These are phyloP conservation scores for Cephus nigrinus DNA, from an alignment of 2,888 invertebrate species.

Conservation along the genomic window DNA sequence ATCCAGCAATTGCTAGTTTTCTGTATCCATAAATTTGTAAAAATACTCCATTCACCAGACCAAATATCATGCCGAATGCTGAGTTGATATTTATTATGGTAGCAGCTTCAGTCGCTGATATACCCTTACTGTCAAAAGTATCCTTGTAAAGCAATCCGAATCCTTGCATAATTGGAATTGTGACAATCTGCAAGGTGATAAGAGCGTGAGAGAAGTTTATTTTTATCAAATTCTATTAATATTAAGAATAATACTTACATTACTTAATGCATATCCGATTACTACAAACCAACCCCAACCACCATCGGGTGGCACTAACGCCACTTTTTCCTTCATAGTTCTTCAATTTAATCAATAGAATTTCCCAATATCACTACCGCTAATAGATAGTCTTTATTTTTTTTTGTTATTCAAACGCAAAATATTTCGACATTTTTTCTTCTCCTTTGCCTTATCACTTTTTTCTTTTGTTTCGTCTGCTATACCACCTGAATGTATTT, in stretches of 20 bases:
- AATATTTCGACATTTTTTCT: neutral
- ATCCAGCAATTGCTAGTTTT: constrained; percentile 73
- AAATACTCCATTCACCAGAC: constrained; percentile 75
- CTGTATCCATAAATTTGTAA: constrained; percentile 74
- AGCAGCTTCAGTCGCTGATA: constrained; percentile 73
- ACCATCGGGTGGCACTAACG: constrained; percentile 72
- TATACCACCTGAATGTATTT: neutral
- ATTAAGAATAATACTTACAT: constrained; percentile 68
- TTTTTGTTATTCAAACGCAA: neutral
- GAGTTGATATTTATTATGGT: constrained; percentile 76
- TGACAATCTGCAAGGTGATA: constrained; percentile 57
- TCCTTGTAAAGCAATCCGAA: constrained; percentile 78
- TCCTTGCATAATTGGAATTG: constrained; percentile 72
- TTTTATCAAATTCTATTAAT: neutral
- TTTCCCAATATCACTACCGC: neutral
- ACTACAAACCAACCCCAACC: constrained; percentile 77
- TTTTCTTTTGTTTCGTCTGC: neutral
- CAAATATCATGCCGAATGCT: constrained; percentile 76
- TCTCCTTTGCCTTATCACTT: neutral
- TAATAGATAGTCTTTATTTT: neutral
- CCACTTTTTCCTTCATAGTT: constrained; percentile 20
- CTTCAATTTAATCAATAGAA: neutral
- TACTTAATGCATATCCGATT: constrained; percentile 71
- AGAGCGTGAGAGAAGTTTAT: neutral
- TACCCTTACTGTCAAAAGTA: constrained; percentile 70